phyloP scores from a whole-genome alignment of 92 coral and sea anemone genomes.

The Montipora capitata region DNA sequence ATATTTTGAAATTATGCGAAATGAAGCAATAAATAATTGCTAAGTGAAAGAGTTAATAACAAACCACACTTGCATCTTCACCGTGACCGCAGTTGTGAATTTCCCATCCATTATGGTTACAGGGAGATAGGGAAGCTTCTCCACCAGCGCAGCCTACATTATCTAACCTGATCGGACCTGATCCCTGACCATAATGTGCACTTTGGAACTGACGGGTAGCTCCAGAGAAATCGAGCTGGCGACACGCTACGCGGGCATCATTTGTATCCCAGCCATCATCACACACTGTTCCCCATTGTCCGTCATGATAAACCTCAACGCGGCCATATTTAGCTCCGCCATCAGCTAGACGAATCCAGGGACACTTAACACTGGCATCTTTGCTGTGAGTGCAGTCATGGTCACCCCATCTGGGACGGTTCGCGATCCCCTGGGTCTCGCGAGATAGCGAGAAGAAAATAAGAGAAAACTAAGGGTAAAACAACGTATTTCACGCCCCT shows the following conservation, averaged over 20 bases:
- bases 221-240: no score
- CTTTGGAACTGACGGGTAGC: no score
- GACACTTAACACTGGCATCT: constrained; percentile 7
- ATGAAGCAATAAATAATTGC: no score
- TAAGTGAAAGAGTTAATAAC: neutral
- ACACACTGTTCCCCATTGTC: no score
- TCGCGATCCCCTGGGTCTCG: no score
- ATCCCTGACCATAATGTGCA: neutral
- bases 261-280: no score
- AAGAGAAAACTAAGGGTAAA: no score
- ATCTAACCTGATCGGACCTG: neutral
- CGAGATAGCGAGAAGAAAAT: no score
- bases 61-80: neutral
- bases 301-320: no score
- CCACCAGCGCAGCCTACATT: neutral
- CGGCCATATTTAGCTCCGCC: neutral
- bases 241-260: no score
- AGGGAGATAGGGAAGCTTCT: neutral
- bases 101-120: neutral
- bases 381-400: neutral
- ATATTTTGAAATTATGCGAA: no score
- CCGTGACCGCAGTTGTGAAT: neutral
- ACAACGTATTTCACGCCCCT: no score
- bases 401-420: neutral
- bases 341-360: neutral